A percentile compares a stretch with the other conserved stretches of the same genome.
Conservation (phyloP, 2,888 invertebrate genomes). For the Tenthredo scrophulariae region DNA sequence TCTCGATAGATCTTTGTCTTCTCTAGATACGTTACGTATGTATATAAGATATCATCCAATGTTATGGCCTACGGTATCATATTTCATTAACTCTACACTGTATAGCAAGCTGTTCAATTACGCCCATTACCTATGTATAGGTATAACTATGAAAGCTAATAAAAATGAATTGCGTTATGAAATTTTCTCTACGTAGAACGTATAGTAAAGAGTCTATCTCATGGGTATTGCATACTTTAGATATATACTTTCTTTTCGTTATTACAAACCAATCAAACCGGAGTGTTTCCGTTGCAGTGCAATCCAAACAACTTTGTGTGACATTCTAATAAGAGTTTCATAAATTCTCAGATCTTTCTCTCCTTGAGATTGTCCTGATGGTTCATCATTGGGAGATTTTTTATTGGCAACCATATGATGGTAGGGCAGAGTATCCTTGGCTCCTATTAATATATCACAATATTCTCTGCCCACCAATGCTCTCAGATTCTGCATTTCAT, state of each 20-base stretch:
- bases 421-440: slow-evolving; percentile 70
- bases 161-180: not conserved
- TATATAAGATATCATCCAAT: slow-evolving; percentile 22
- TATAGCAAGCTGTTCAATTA: slow-evolving; percentile 7
- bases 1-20: not conserved
- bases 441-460: slow-evolving; percentile 81
- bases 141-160: not conserved
- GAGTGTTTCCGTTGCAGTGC: slow-evolving; percentile 82
- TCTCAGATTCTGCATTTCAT: slow-evolving; percentile 82
- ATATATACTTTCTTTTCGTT: not conserved
- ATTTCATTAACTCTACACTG: slow-evolving; percentile 30
- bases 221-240: not conserved
- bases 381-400: slow-evolving; percentile 78
- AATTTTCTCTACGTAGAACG: not conserved
- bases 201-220: not conserved
- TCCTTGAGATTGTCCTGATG: slow-evolving; percentile 79
- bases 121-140: slow-evolving; percentile 23
- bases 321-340: slow-evolving; percentile 82
- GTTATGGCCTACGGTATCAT: slow-evolving; percentile 8
- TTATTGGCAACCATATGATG: slow-evolving; percentile 81
- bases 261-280: slow-evolving; percentile 81
- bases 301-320: slow-evolving; percentile 84
- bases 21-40: not conserved
- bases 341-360: slow-evolving; percentile 83
- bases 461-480: slow-evolving; percentile 83